Percentiles rank a stretch among this genome's conserved stretches.
Conservation (phyloP, 1,140 invertebrate genomes). For the Drosophila orosa region DNA sequence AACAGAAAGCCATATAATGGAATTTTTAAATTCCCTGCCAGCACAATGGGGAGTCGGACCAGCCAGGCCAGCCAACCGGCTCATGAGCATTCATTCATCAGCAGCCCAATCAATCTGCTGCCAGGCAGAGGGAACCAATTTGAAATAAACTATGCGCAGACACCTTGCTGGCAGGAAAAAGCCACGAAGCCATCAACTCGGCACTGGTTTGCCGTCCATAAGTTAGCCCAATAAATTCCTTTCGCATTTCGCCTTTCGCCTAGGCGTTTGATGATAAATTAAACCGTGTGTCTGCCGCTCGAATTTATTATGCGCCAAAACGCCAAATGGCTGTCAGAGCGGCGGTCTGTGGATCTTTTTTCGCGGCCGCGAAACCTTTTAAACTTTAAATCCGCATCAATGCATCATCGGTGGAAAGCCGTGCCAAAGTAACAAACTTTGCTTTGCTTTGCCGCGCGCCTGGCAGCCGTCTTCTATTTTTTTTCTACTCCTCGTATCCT, state of each 20-base stretch:
- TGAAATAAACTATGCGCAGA: slow-evolving; percentile 56
- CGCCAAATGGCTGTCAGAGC: slow-evolving; percentile 77
- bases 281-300: slow-evolving; percentile 76
- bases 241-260: slow-evolving; percentile 60
- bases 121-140: slow-evolving; percentile 47
- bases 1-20: slow-evolving; percentile 56
- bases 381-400: slow-evolving; percentile 81
- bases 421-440: slow-evolving; percentile 74
- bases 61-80: slow-evolving; percentile 4
- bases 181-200: slow-evolving; percentile 42
- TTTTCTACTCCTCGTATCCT: neutral
- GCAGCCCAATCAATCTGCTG: slow-evolving; percentile 64
- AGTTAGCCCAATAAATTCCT: slow-evolving; percentile 74
- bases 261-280: slow-evolving; percentile 77
- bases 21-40: slow-evolving; percentile 56
- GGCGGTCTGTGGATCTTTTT: slow-evolving; percentile 29
- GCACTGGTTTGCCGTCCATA: slow-evolving; percentile 49
- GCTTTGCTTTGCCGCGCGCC: slow-evolving; percentile 43
- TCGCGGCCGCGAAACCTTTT: slow-evolving; percentile 72
- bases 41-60: slow-evolving; percentile 1
- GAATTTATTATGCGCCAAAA: slow-evolving; percentile 82
- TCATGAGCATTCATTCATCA: slow-evolving; percentile 53
- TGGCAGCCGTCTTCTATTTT: slow-evolving; percentile 1
- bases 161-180: slow-evolving; percentile 24
- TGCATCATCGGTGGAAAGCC: slow-evolving; percentile 76